Evolutionary conservation across 2,113 vertebrate species (phyloP).

Genomic region (Myxocyprinus asiaticus): DNA sequence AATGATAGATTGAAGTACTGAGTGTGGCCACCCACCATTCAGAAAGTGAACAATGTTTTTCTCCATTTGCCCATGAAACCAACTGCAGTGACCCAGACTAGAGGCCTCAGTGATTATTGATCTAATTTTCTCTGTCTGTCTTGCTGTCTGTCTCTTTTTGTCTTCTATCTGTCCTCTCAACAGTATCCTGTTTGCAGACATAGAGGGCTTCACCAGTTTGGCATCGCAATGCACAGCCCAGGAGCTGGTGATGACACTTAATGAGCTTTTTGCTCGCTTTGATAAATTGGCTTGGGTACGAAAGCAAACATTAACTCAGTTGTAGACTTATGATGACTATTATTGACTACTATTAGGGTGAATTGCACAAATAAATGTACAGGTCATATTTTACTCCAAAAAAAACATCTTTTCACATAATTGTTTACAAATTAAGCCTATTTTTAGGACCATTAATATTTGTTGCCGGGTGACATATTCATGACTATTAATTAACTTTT

Average conservation of each 20-base stretch:
- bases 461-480: too few species aligned
- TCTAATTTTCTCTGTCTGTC: slow-evolving; percentile 19
- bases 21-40: slow-evolving; percentile 52
- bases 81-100: slow-evolving; percentile 41
- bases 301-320: not conserved
- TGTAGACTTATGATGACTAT: too few species aligned
- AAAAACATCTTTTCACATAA: too few species aligned
- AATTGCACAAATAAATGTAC: too few species aligned
- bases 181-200: slow-evolving; percentile 97
- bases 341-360: too few species aligned
- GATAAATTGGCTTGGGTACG: slow-evolving; percentile 95
- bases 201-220: slow-evolving; percentile 96
- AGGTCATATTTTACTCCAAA: too few species aligned
- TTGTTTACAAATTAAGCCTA: too few species aligned
- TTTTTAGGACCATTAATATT: too few species aligned
- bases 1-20: slow-evolving; percentile 40
- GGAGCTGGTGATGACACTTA: slow-evolving; percentile 97
- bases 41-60: slow-evolving; percentile 57
- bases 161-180: slow-evolving; percentile 41
- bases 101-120: slow-evolving; percentile 46
- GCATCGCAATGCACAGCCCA: slow-evolving; percentile 96
- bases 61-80: slow-evolving; percentile 24
- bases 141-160: slow-evolving; percentile 32
- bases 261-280: slow-evolving; percentile 95
- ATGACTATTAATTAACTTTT: too few species aligned